phyloP scores from a whole-genome alignment of 1,140 invertebrate genomes.

The Solenopsis invicta region DNA sequence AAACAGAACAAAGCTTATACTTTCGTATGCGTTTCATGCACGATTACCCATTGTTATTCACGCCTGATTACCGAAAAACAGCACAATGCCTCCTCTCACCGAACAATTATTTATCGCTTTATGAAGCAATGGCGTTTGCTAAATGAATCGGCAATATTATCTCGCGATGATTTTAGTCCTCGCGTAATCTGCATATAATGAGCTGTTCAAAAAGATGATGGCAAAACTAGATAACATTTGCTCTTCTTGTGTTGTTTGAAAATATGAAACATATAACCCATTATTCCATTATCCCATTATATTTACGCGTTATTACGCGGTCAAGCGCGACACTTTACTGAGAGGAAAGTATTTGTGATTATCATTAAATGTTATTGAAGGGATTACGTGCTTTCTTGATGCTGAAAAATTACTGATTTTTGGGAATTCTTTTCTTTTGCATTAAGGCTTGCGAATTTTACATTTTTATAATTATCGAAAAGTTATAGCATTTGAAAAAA shows the following conservation, averaged over 20 bases:
- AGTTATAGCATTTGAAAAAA: no score
- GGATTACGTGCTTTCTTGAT: no score
- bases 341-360: no score
- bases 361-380: no score
- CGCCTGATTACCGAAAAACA: slow-evolving; percentile 61
- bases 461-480: no score
- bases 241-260: background rate
- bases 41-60: slow-evolving; percentile 54
- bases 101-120: slow-evolving; percentile 62
- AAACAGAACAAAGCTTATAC: slow-evolving; percentile 39
- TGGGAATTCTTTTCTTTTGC: no score
- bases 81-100: slow-evolving; percentile 21
- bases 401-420: no score
- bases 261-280: slow-evolving; percentile 1
- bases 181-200: slow-evolving; percentile 27
- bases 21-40: slow-evolving; percentile 45
- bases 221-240: slow-evolving; percentile 27
- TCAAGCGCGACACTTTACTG: no score
- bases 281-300: background rate
- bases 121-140: slow-evolving; percentile 51
- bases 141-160: slow-evolving; percentile 39
- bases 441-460: no score
- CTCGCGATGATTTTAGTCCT: slow-evolving; percentile 29
- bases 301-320: background rate
- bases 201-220: slow-evolving; percentile 22